Conservation (phyloP, 2,113 vertebrate genomes). For the Strix uralensis region DNA sequence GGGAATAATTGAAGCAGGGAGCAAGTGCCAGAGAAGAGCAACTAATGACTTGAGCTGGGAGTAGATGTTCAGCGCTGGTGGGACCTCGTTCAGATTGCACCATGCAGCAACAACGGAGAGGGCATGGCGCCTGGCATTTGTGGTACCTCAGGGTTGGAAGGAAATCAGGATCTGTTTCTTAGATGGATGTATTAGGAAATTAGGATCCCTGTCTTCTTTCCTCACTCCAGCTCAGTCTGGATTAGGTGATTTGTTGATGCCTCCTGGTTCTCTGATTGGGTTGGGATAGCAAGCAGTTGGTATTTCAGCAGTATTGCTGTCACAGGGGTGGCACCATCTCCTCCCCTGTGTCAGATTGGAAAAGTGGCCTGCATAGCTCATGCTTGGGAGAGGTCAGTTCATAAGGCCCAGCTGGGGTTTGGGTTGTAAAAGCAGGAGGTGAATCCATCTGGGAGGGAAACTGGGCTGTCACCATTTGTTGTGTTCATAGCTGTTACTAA, state of each 20-base stretch:
- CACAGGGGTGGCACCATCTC: neutral
- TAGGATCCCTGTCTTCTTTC: neutral
- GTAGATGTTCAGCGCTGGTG: neutral
- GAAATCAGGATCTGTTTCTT: neutral
- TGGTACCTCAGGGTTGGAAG: neutral
- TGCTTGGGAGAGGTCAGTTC: neutral
- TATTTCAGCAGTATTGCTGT: neutral
- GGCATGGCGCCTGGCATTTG: accelerated
- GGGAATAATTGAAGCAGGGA: accelerated
- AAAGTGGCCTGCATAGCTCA: accelerated
- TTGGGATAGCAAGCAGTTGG: neutral
- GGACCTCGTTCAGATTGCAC: neutral
- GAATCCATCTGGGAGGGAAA: neutral
- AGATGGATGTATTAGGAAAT: neutral
- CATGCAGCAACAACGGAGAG: accelerated
- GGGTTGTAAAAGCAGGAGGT: neutral
- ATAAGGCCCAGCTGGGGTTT: neutral
- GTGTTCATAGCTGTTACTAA: neutral
- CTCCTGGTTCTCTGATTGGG: neutral
- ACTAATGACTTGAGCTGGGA: accelerated
- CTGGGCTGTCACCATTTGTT: accelerated
- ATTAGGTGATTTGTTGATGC: neutral
- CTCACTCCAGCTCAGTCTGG: neutral
- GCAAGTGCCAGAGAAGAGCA: neutral
- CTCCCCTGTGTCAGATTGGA: neutral